phyloP scores from a whole-genome alignment of 2,888 invertebrate species.

The Cryptus armator region DNA sequence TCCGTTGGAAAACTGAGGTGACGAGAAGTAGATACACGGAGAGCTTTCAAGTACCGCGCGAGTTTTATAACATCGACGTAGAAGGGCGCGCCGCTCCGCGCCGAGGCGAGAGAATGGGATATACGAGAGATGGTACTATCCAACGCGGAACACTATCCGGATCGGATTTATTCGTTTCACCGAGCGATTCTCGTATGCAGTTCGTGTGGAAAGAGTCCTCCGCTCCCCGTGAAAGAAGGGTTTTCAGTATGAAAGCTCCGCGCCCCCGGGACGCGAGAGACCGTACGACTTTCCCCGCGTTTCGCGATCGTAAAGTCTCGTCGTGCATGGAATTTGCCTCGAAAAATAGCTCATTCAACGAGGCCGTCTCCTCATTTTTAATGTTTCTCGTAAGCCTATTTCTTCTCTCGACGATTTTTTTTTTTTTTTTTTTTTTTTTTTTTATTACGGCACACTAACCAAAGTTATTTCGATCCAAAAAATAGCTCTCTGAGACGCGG shows the following conservation, averaged over 20 bases:
- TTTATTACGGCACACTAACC: conserved; percentile 1
- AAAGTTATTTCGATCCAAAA: background rate
- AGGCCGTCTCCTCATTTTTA: conserved; percentile 36
- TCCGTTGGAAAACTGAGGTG: conserved; percentile 39
- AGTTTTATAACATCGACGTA: conserved; percentile 51
- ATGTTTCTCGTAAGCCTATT: conserved; percentile 9
- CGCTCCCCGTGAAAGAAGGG: conserved; percentile 19
- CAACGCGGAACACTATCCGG: conserved; percentile 43
- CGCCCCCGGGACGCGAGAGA: conserved; percentile 8
- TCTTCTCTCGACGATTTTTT: background rate
- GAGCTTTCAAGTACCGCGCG: conserved; percentile 24
- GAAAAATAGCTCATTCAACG: conserved; percentile 37
- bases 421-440: conserved; percentile 19
- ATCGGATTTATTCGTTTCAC: conserved; percentile 61
- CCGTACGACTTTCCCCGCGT: conserved; percentile 15
- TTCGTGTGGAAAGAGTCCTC: conserved; percentile 41
- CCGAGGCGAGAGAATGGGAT: conserved; percentile 40
- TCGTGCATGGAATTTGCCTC: conserved; percentile 59
- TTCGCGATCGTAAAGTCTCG: conserved; percentile 50
- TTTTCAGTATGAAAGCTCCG: conserved; percentile 21
- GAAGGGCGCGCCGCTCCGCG: conserved; percentile 1
- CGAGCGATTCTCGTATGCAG: conserved; percentile 39
- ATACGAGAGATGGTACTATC: conserved; percentile 23
- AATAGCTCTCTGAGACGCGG: background rate
- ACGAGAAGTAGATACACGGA: conserved; percentile 43